These are phyloP conservation scores for Syngnathus rostellatus DNA, from an alignment of 2,797 vertebrate genomes.

Conservation along the genomic window DNA sequence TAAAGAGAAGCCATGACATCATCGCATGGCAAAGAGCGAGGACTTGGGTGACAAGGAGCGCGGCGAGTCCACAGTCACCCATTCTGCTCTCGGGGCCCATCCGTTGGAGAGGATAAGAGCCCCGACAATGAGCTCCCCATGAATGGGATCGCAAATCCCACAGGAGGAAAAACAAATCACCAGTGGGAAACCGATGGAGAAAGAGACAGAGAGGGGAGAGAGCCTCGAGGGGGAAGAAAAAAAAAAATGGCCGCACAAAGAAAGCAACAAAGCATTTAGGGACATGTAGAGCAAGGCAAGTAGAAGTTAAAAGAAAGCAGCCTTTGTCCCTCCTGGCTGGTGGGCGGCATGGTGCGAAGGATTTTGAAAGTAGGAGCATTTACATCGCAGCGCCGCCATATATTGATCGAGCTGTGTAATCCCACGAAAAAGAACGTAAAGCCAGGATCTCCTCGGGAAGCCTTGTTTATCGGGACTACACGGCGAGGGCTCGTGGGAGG, in stretches of 20 bases:
- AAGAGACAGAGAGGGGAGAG: conserved; percentile 44
- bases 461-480: conserved; percentile 37
- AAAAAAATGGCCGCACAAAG: conserved; percentile 64
- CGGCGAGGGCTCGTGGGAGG: conserved; percentile 45
- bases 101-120: conserved; percentile 65
- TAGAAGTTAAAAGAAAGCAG: conserved; percentile 59
- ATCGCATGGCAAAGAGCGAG: conserved; percentile 57
- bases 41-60: conserved; percentile 32
- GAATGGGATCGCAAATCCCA: conserved; percentile 68
- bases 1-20: conserved; percentile 69
- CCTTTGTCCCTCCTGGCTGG: conserved; percentile 57
- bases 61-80: conserved; percentile 48
- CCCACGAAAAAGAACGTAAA: conserved; percentile 39
- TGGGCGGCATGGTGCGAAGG: conserved; percentile 57
- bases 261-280: conserved; percentile 65
- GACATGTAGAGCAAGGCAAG: conserved; percentile 67
- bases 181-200: conserved; percentile 52
- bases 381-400: conserved; percentile 51
- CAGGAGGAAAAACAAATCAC: conserved; percentile 63
- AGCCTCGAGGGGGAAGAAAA: conserved; percentile 23
- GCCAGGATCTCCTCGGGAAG: conserved; percentile 30
- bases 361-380: conserved; percentile 46
- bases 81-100: conserved; percentile 61
- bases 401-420: conserved; percentile 62
- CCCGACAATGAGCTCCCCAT: conserved; percentile 54